Evolutionary conservation across 2,797 vertebrate genomes (phyloP).

Genomic region (Oceanodroma leucorhoa): DNA sequence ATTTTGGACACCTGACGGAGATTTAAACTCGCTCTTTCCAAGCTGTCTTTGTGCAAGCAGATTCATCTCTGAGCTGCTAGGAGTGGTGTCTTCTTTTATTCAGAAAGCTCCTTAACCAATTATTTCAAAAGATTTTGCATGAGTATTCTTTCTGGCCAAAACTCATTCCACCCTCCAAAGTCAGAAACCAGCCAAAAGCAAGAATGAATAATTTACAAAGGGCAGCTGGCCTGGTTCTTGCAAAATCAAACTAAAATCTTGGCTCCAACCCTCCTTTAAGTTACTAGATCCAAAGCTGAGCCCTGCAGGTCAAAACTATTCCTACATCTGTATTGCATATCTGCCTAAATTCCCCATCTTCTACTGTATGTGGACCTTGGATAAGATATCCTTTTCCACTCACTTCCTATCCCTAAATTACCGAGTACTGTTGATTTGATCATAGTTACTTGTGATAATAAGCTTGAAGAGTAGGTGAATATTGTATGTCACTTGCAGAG

Average conservation of each 20-base stretch:
- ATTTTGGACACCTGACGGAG: neutral
- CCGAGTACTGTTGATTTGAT: neutral
- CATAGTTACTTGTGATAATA: neutral
- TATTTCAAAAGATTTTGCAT: conserved; percentile 14
- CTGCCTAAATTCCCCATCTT: neutral
- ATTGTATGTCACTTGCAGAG: neutral
- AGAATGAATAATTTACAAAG: conserved; percentile 31
- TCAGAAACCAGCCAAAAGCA: conserved; percentile 13
- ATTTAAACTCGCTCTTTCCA: neutral
- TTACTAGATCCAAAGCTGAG: neutral
- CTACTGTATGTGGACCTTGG: neutral
- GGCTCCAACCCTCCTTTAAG: neutral
- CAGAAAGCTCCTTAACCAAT: neutral
- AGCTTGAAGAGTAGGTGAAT: neutral
- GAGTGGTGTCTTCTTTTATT: neutral
- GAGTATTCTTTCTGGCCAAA: neutral
- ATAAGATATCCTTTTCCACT: neutral
- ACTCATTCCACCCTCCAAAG: neutral
- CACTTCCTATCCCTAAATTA: neutral
- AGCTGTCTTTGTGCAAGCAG: conserved; percentile 5
- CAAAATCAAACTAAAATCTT: conserved; percentile 18
- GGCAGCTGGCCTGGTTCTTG: neutral
- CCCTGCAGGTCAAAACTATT: neutral
- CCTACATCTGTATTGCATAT: neutral
- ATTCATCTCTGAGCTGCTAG: neutral